Conservation (phyloP, 2,113 vertebrate species). For the Trichechus manatus region DNA sequence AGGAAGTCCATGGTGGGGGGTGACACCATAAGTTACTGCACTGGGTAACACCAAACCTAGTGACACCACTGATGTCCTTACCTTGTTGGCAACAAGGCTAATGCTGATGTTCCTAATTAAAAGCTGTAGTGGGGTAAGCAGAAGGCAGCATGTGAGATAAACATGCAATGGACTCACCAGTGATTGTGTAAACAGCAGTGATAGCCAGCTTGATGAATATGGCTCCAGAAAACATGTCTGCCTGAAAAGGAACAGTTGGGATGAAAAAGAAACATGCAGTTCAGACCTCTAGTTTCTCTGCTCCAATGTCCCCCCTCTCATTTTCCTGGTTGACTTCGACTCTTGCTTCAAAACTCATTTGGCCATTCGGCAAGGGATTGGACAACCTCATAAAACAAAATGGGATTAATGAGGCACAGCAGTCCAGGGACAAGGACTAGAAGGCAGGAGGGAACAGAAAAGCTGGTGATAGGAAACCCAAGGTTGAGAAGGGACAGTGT, state of each 20-base stretch:
- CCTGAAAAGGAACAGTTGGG: constrained; percentile 85
- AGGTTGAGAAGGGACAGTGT: too few relatives aligned
- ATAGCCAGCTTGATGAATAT: constrained; percentile 95
- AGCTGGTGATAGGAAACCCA: too few relatives aligned
- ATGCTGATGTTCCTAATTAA: not conserved
- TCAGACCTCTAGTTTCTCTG: not conserved
- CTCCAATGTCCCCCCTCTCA: not conserved
- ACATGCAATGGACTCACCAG: constrained; percentile 88
- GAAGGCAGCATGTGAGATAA: not conserved
- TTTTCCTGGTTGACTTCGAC: not conserved
- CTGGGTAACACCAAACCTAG: too few relatives aligned
- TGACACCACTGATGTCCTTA: too few relatives aligned
- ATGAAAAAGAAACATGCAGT: not conserved
- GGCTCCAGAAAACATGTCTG: constrained; percentile 97
- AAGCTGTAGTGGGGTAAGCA: not conserved
- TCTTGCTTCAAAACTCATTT: not conserved
- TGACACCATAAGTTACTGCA: too few relatives aligned
- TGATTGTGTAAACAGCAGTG: constrained; percentile 96
- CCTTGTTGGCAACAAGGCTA: not conserved
- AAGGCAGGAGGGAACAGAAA: too few relatives aligned
- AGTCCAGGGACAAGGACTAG: too few relatives aligned
- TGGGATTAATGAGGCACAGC: too few relatives aligned
- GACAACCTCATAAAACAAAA: too few relatives aligned
- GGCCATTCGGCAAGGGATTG: too few relatives aligned
- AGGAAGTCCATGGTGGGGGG: too few relatives aligned